Conservation (phyloP, 2,797 vertebrate genomes). For the Ctenochaetus hawaiiensis region DNA sequence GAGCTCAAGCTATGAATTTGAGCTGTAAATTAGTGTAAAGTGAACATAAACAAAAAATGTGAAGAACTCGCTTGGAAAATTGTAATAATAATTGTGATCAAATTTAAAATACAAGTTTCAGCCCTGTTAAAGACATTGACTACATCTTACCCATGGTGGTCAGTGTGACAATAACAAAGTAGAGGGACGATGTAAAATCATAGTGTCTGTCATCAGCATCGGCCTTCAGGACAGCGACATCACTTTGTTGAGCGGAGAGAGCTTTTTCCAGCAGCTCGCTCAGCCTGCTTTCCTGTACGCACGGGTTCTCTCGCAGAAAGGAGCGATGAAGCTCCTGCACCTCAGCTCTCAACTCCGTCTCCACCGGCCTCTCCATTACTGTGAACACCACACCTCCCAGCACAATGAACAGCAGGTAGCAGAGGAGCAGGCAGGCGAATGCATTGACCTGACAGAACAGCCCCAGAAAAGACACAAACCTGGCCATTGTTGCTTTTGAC, state of each 20-base stretch:
- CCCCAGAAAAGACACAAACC: slow-evolving; percentile 5
- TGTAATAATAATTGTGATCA: background rate
- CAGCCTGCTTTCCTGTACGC: slow-evolving; percentile 73
- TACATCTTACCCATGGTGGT: slow-evolving; percentile 85
- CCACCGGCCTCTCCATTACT: slow-evolving; percentile 74
- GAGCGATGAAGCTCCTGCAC: slow-evolving; percentile 61
- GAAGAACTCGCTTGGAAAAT: background rate
- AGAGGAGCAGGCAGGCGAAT: slow-evolving; percentile 65
- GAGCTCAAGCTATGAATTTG: background rate
- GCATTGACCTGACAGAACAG: slow-evolving; percentile 38
- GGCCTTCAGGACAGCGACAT: slow-evolving; percentile 70
- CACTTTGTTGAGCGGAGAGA: slow-evolving; percentile 67
- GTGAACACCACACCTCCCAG: slow-evolving; percentile 79
- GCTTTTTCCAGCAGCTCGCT: slow-evolving; percentile 68
- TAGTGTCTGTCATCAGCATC: slow-evolving; percentile 61
- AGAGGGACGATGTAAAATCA: slow-evolving; percentile 85
- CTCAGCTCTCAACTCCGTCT: slow-evolving; percentile 62
- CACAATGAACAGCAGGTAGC: slow-evolving; percentile 76
- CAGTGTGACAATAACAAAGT: slow-evolving; percentile 85
- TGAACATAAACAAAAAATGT: background rate
- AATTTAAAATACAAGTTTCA: background rate
- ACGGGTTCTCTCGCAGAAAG: slow-evolving; percentile 78
- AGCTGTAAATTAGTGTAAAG: background rate
- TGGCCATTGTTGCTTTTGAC: slow-evolving; percentile 52
- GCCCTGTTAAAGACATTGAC: background rate